A percentile compares a stretch with the other conserved stretches of the same genome.
phyloP scores from a whole-genome alignment of 2,113 vertebrate species.

The Chlamydotis undulata region DNA sequence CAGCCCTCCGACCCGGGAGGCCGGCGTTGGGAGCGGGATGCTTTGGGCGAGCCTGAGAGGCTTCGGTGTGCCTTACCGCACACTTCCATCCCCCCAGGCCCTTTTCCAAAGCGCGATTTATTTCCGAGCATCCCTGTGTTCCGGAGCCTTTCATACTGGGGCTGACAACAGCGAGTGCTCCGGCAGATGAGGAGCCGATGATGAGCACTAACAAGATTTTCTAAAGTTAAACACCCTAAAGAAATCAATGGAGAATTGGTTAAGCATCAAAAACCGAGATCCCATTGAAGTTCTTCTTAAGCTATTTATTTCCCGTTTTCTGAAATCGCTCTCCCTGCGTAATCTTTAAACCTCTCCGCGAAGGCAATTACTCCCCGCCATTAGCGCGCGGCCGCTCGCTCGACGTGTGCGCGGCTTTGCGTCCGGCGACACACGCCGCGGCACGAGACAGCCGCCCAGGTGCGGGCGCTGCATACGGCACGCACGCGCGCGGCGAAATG shows the following conservation, averaged over 20 bases:
- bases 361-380: neutral
- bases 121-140: neutral
- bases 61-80: neutral
- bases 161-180: neutral
- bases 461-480: fast-evolving
- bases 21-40: neutral
- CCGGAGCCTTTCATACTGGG: neutral
- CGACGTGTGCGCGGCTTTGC: fast-evolving
- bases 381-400: neutral
- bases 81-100: neutral
- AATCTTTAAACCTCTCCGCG: neutral
- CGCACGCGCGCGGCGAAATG: fast-evolving
- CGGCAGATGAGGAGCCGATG: neutral
- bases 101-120: neutral
- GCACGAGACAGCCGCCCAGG: neutral
- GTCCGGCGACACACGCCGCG: fast-evolving
- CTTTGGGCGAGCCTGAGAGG: neutral
- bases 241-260: constrained; percentile 6
- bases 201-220: constrained; percentile 7
- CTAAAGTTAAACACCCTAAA: neutral
- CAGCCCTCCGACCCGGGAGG: neutral
- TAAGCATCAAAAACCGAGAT: neutral
- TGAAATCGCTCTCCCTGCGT: neutral
- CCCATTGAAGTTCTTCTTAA: constrained; percentile 8
- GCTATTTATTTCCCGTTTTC: neutral